A percentile compares a stretch with the other conserved stretches of the same genome.
Evolutionary conservation across 2,113 vertebrate species (phyloP).

Genomic region (Pungitius pungitius): DNA sequence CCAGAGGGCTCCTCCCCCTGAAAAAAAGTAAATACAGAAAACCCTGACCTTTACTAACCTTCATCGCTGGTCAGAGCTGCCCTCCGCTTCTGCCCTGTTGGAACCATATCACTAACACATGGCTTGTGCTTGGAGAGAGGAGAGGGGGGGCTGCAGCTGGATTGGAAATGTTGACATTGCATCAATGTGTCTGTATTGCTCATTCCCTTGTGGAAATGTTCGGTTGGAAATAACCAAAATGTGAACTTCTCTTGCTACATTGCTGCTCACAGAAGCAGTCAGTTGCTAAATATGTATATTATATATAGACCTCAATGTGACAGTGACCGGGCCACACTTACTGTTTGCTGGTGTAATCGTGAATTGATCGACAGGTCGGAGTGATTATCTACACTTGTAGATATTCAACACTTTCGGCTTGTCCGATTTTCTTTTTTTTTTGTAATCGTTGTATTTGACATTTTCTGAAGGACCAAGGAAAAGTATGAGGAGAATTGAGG

Average conservation of each 20-base stretch:
- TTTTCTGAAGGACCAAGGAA: conserved; percentile 11
- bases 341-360: conserved; percentile 14
- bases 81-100: conserved; percentile 34
- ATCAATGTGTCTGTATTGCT: conserved; percentile 64
- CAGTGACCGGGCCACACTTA: conserved; percentile 42
- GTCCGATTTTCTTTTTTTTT: conserved; percentile 9
- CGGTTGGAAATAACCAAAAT: conserved; percentile 47
- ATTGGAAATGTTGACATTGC: conserved; percentile 63
- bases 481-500: conserved; percentile 13
- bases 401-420: conserved; percentile 26
- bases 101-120: conserved; percentile 29
- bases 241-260: conserved; percentile 35
- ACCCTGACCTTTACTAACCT: conserved; percentile 35
- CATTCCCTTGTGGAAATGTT: conserved; percentile 56
- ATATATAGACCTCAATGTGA: conserved; percentile 41
- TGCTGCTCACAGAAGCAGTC: conserved; percentile 43
- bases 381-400: conserved; percentile 13
- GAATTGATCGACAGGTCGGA: conserved; percentile 22
- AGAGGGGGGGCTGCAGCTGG: conserved; percentile 16
- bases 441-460: conserved; percentile 11
- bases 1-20: conserved; percentile 14
- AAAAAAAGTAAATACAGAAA: conserved; percentile 22
- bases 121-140: conserved; percentile 10
- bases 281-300: conserved; percentile 43
- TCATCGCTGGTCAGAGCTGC: conserved; percentile 25